Evolutionary conservation across 1,140 invertebrate species (phyloP).

Genomic region (Leptinotarsa texana): DNA sequence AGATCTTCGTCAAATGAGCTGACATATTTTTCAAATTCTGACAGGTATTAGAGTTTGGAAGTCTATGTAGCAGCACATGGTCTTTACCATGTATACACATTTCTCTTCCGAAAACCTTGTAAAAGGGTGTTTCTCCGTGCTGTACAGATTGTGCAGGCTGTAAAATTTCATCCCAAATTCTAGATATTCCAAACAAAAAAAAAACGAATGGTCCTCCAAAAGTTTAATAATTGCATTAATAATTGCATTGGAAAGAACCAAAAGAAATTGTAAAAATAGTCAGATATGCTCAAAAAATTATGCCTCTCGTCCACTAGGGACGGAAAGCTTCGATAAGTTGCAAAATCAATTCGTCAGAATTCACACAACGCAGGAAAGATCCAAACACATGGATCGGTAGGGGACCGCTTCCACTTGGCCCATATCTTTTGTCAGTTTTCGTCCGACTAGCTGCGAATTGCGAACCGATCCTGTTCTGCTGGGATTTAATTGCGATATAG

Average conservation of each 20-base stretch:
- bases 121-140: constrained; percentile 13
- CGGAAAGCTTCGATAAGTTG: too few relatives aligned
- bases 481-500: too few relatives aligned
- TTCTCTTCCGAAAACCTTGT: constrained; percentile 20
- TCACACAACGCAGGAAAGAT: too few relatives aligned
- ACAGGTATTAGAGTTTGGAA: neutral
- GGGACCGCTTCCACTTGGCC: too few relatives aligned
- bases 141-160: constrained; percentile 17
- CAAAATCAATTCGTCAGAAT: too few relatives aligned
- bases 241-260: neutral
- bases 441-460: too few relatives aligned
- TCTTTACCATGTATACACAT: neutral
- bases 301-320: too few relatives aligned
- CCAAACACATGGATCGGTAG: too few relatives aligned
- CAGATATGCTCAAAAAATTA: neutral
- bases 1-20: neutral
- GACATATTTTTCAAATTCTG: neutral
- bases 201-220: neutral
- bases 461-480: too few relatives aligned
- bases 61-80: neutral
- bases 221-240: neutral
- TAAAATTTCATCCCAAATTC: constrained; percentile 16
- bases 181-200: neutral
- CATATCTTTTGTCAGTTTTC: too few relatives aligned
- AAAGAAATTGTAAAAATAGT: neutral